Evolutionary conservation across 2,113 vertebrate genomes (phyloP).

Genomic region (Tretioscincus oriximinensis): DNA sequence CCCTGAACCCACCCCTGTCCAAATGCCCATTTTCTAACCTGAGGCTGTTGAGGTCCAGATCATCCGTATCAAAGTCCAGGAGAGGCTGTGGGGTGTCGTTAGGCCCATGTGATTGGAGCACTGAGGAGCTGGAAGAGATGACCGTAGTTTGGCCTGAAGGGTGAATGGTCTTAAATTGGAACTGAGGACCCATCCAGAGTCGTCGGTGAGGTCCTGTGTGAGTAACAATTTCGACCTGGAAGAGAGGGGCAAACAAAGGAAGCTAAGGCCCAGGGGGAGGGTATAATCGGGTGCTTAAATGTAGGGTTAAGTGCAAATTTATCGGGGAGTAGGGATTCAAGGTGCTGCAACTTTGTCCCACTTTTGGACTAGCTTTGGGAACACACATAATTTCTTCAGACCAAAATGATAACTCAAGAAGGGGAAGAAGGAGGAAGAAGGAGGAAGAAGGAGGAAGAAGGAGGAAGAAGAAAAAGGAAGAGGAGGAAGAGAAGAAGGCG

Average conservation of each 20-base stretch:
- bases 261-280: rapidly evolving
- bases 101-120: conserved; percentile 94
- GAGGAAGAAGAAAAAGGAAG: too few relatives aligned
- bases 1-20: too few relatives aligned
- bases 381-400: too few relatives aligned
- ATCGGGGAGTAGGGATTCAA: not conserved
- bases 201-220: conserved; percentile 94
- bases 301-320: not conserved
- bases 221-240: conserved; percentile 98
- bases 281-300: rapidly evolving
- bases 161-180: conserved; percentile 99
- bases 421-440: too few relatives aligned
- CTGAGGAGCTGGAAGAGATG: conserved; percentile 96
- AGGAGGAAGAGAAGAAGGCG: too few relatives aligned
- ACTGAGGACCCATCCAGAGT: conserved; percentile 98
- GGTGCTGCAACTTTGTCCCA: not conserved
- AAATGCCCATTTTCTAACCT: conserved; percentile 75
- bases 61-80: conserved; percentile 94
- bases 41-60: conserved; percentile 95
- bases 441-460: too few relatives aligned
- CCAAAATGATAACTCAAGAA: too few relatives aligned
- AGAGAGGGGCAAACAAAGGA: not conserved
- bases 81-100: conserved; percentile 92
- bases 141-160: conserved; percentile 96
- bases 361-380: not conserved